A percentile compares a stretch with the other conserved stretches of the same genome.
Evolutionary conservation across 2,113 vertebrate species (phyloP).

Genomic region (Anarhynchus alexandrinus): DNA sequence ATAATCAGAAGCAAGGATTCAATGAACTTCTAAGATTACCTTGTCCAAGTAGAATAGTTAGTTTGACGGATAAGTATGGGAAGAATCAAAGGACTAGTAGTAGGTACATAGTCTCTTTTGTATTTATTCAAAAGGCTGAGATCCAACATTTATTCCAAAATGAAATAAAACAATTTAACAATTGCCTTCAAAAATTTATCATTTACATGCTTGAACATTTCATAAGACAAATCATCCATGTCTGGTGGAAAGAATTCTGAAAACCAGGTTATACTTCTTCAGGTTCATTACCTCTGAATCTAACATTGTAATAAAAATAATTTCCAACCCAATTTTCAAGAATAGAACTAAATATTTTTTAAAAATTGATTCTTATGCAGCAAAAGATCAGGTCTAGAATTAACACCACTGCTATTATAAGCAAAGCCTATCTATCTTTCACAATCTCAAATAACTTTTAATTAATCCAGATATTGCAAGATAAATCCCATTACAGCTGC

Average conservation of each 20-base stretch:
- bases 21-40: background rate
- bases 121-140: background rate
- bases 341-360: constrained; percentile 29
- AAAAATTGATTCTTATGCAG: background rate
- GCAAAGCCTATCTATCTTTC: background rate
- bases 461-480: constrained; percentile 40
- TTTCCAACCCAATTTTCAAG: constrained; percentile 16
- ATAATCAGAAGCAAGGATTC: background rate
- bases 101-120: background rate
- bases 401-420: constrained; percentile 1
- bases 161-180: constrained; percentile 5
- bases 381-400: background rate
- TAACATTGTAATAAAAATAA: constrained; percentile 43
- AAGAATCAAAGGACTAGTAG: background rate
- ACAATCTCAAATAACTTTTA: constrained; percentile 31
- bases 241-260: constrained; percentile 45
- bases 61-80: background rate
- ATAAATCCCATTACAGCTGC: background rate
- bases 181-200: constrained; percentile 43
- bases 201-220: constrained; percentile 38
- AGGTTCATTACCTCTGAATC: constrained; percentile 46
- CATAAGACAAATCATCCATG: constrained; percentile 31
- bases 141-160: background rate
- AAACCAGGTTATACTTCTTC: constrained; percentile 43
- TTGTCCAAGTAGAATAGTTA: background rate